A percentile compares a stretch with the other conserved stretches of the same genome.
These are phyloP conservation scores for Meta bourneti DNA, from an alignment of 2,888 invertebrate genomes.

Conservation along the genomic window DNA sequence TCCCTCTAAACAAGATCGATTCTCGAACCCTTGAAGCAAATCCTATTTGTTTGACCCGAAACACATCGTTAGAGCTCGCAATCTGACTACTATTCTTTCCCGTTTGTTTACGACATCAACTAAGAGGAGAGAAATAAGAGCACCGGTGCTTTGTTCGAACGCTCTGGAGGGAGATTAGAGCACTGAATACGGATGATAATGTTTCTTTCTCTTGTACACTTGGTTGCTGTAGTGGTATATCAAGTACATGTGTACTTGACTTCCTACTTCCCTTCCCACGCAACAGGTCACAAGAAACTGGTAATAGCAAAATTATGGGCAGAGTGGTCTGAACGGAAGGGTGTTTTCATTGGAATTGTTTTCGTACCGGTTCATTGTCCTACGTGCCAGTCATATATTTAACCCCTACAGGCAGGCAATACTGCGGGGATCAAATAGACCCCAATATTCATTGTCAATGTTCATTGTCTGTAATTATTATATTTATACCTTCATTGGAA, in stretches of 20 bases:
- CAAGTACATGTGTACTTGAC: neutral
- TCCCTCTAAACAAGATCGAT: too few species aligned
- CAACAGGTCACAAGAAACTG: neutral
- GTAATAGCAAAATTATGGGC: too few species aligned
- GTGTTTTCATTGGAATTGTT: too few species aligned
- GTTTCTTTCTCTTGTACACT: neutral
- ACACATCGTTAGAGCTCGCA: conserved; percentile 4
- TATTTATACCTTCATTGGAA: too few species aligned
- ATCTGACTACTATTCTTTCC: conserved; percentile 20
- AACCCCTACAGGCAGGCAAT: too few species aligned
- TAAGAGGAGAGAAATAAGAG: conserved; percentile 1
- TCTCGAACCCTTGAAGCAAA: neutral
- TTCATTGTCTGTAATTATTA: too few species aligned
- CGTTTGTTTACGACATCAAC: conserved; percentile 16
- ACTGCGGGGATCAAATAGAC: too few species aligned
- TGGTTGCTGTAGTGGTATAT: neutral
- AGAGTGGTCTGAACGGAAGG: too few species aligned
- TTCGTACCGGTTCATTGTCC: too few species aligned
- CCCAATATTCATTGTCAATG: too few species aligned
- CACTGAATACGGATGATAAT: conserved; percentile 4
- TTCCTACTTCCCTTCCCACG: neutral
- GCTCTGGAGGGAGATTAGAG: conserved; percentile 13
- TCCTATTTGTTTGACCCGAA: neutral
- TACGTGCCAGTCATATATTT: too few species aligned
- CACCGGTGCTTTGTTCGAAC: neutral